Conservation (phyloP, 2,797 vertebrate genomes). For the Momotus momota region DNA sequence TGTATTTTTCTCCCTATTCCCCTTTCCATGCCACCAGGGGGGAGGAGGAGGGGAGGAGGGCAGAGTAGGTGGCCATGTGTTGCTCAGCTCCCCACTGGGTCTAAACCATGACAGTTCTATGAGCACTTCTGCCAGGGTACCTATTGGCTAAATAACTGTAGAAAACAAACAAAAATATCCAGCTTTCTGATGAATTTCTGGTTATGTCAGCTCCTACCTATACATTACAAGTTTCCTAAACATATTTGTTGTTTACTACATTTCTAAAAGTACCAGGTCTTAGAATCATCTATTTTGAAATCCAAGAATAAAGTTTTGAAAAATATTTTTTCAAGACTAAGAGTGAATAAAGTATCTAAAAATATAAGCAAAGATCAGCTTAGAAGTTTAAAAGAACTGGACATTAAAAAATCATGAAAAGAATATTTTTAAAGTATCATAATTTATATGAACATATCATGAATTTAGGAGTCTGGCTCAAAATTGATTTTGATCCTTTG, state of each 20-base stretch:
- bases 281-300: neutral
- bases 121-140: neutral
- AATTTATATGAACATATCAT: neutral
- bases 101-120: neutral
- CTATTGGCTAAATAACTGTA: neutral
- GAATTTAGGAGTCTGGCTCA: neutral
- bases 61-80: too few species aligned
- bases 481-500: slow-evolving; percentile 10
- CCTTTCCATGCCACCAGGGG: too few species aligned
- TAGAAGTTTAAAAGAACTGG: neutral
- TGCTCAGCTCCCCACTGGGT: too few species aligned
- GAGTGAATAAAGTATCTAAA: neutral
- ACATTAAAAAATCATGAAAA: neutral
- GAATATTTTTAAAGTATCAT: neutral
- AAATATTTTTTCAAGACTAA: neutral
- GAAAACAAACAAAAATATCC: neutral
- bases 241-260: neutral
- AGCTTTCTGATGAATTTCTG: neutral
- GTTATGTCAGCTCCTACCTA: neutral
- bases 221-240: neutral
- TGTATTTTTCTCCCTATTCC: too few species aligned
- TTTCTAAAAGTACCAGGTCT: neutral
- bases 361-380: neutral
- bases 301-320: neutral
- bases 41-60: too few species aligned